Conservation (phyloP, 1,140 invertebrate species). For the Probaryconus sp. region DNA sequence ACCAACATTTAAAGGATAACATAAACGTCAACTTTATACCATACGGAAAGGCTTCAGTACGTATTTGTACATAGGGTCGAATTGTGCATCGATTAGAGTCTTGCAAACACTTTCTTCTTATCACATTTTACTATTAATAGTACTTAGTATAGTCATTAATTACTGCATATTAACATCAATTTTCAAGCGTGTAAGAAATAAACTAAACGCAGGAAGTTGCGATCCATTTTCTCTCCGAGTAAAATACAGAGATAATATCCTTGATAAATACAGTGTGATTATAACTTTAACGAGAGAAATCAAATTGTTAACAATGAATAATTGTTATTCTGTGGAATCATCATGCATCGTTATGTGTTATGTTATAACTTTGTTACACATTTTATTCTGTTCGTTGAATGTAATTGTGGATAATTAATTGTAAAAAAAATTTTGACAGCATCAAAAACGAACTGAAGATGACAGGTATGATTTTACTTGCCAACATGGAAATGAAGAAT, state of each 20-base stretch:
- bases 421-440: slow-evolving; percentile 68
- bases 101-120: slow-evolving; percentile 2
- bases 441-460: slow-evolving; percentile 52
- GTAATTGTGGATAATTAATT: no score
- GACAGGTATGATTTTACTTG: slow-evolving; percentile 81
- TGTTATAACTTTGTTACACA: no score
- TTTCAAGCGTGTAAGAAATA: no score
- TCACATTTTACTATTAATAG: not conserved
- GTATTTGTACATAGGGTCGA: slow-evolving; percentile 30
- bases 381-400: not conserved
- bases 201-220: no score
- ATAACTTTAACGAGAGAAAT: no score
- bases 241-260: no score
- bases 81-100: not conserved
- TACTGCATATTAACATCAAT: no score
- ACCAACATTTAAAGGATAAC: slow-evolving; percentile 58
- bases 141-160: not conserved
- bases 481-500: slow-evolving; percentile 84
- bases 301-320: no score
- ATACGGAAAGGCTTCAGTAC: slow-evolving; percentile 88
- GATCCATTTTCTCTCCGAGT: no score
- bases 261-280: no score
- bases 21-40: slow-evolving; percentile 73
- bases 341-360: no score
- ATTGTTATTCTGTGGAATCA: no score